These are phyloP conservation scores for Eurypyga helias DNA, from an alignment of 2,113 vertebrate species.

Conservation along the genomic window DNA sequence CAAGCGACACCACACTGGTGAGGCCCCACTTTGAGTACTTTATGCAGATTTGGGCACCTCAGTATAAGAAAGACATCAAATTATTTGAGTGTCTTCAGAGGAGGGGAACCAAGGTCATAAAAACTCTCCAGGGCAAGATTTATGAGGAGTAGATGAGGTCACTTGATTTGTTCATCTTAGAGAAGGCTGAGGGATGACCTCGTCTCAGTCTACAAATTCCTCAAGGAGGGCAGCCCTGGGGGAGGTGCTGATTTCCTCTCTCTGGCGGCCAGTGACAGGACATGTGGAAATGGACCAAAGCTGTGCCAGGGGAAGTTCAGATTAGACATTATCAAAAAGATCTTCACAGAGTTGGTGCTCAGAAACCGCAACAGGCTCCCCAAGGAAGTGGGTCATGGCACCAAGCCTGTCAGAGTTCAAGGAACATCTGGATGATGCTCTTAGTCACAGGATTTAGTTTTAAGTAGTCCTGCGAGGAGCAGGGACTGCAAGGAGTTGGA, in stretches of 20 bases:
- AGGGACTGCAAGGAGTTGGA: neutral
- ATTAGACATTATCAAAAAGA: neutral
- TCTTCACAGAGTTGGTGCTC: neutral
- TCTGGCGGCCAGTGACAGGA: neutral
- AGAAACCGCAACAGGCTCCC: neutral
- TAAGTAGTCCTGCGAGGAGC: neutral
- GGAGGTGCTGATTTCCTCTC: neutral
- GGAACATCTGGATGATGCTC: neutral
- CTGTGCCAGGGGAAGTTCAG: neutral
- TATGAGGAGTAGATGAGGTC: neutral
- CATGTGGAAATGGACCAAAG: neutral
- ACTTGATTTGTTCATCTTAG: neutral
- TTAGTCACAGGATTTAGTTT: neutral
- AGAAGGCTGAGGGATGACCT: neutral
- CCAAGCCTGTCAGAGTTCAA: neutral
- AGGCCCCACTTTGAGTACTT: neutral
- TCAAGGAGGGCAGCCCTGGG: rapidly evolving
- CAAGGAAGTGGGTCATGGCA: neutral
- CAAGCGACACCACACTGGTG: neutral
- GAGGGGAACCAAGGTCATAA: neutral
- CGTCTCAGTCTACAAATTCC: neutral
- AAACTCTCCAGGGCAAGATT: too few relatives aligned
- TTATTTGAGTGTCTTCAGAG: neutral
- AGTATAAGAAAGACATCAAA: neutral
- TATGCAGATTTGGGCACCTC: neutral